Conservation (phyloP, 92 coral and sea anemone genomes). For the Virgularia gustaviana region DNA sequence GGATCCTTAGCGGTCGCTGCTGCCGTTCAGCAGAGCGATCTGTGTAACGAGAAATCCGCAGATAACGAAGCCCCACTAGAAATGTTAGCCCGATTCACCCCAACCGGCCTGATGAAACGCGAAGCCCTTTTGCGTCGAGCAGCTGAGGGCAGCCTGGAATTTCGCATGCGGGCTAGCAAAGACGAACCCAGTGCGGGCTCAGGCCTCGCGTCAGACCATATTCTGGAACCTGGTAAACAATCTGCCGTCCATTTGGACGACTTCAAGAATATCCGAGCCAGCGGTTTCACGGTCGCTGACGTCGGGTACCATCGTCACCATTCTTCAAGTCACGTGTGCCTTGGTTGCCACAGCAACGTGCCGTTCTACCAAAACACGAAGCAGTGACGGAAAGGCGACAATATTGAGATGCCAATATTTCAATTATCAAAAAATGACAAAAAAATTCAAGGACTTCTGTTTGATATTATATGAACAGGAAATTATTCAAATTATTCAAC, state of each 20-base stretch:
- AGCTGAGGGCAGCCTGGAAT: slow-evolving; percentile 39
- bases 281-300: not conserved
- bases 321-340: slow-evolving; percentile 29
- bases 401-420: too few species aligned
- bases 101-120: slow-evolving; percentile 50
- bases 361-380: not conserved
- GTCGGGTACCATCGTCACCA: not conserved
- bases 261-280: not conserved
- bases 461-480: too few species aligned
- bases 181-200: not conserved
- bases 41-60: not conserved
- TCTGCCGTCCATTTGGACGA: not conserved
- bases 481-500: too few species aligned
- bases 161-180: not conserved
- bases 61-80: slow-evolving; percentile 6
- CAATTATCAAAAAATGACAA: too few species aligned
- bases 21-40: not conserved
- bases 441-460: too few species aligned
- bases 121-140: slow-evolving; percentile 58
- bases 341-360: slow-evolving; percentile 25
- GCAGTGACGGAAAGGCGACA: too few species aligned
- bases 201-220: not conserved
- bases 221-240: not conserved
- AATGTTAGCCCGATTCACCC: slow-evolving; percentile 17
- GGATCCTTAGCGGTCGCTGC: not conserved